Evolutionary conservation across 2,888 invertebrate species (phyloP), one percentile per base, ranked within the genome.

Genomic region (Acanthoscelides obtectus): DNA sequence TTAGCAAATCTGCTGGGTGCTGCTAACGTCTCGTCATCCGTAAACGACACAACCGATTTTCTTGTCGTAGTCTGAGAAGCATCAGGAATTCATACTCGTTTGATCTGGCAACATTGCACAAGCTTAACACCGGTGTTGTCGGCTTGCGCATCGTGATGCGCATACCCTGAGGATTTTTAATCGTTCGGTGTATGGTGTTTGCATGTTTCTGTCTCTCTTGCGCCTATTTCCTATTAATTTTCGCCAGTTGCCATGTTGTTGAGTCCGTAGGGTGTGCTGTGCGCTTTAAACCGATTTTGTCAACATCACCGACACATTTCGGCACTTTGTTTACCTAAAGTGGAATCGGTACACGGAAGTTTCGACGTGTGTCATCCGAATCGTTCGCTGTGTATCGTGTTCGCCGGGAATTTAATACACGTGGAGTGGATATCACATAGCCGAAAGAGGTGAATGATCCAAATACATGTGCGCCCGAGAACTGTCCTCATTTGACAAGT

Each of bases 241-340:
- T 82, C 66, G 64, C 67, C 80, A 84, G 84, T 83, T 84, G 84
- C 84, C 84, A 84, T 84, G 84, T 84, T 84, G 83, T 80, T 80
- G 76, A 77, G 74, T 74, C 77, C 74, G 76, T 79, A 80, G 81
- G 82, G 81, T 79, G 81, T 81, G 77, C 78, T 76, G 77, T 74
- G 76, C 72, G 65, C 67, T 72, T 68, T 72, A 70, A 64, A 68
- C 70, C 70, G 68, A 67, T 64, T 72, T 67, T 72, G 70, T 65
- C 75, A 69, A 71, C 66, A 73, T 69, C 45, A 69, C 3, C 45
- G 45, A 45, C 45, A 45, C 45, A 12, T 45, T 45, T 6, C 12
- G 1, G 17, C 45, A 45, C 45, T 12, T 45, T 45, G 45, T 45
- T 45, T 45, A 45, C 45, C 45, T 12, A 45, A 45, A 45, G 45